Evolutionary conservation across 2,797 vertebrate genomes (phyloP), one percentile per base, ranked within the genome.

Genomic region (Holocentrus rufus): DNA sequence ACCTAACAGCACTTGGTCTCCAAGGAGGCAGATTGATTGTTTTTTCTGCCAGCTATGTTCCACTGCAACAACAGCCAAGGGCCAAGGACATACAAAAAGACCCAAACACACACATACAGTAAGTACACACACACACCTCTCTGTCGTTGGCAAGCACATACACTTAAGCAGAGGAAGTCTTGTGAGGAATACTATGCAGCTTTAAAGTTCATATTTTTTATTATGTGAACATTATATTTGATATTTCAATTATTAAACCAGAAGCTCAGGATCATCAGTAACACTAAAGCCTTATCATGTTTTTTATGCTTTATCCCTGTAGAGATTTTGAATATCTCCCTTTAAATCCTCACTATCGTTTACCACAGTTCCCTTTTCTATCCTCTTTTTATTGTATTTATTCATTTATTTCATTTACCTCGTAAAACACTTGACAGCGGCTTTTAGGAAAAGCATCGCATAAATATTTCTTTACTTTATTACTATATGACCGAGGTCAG

Each of bases 1-100:
- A 67, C 31, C 59, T 44, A 44, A 82, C 50, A 50, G 55, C 70
- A 27, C 58, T 67, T n/a, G 5, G 82, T 82, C 84, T 85, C 87
- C 52, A 57, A 80, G 83, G 85, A 90, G 75, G 30, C 49, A 18
- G 50, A 10, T 31, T 71, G 71, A 85, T 82, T 81, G 65, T 80
- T 83, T 81, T 76, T 57, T 61, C 39, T 44, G 34, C 54, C 47
- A 74, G 67, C 53, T 76, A 31, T 57, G 50, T 80, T 88, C 22
- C 20, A 46, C 46, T 46, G 67, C 68, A 46, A 68, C 65, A 47
- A 77, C 55, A 34, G 56, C 56, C 55, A 56, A 64, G 59, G 65
- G 31, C 47, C 73, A 74, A 81, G 73, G 80, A 63, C 64, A 42
- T 3, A 8, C 27, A 65, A 44, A 18, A 65, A 61, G 44, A 79